Conservation (phyloP, 2,888 invertebrate genomes). For the Drosophila cognata region DNA sequence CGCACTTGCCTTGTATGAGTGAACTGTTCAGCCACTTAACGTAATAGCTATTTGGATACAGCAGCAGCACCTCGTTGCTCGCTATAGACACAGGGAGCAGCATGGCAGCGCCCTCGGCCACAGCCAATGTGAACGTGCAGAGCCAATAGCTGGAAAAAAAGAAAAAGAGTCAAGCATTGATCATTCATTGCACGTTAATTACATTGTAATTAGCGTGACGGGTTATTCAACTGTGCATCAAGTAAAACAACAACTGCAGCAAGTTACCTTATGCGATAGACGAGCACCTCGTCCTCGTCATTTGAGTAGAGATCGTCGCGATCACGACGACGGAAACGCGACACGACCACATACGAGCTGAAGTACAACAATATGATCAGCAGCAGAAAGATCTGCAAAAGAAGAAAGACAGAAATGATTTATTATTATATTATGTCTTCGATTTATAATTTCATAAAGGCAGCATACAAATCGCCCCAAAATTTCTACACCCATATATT, state of each 20-base stretch:
- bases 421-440: neutral
- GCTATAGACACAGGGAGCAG: conserved; percentile 98
- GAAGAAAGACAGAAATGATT: neutral
- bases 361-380: conserved; percentile 94
- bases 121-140: conserved; percentile 97
- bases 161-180: conserved; percentile 69
- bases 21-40: conserved; percentile 99
- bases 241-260: neutral
- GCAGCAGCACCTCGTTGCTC: conserved; percentile 97
- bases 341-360: conserved; percentile 92
- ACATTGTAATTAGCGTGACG: conserved; percentile 5
- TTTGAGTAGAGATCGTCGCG: conserved; percentile 94
- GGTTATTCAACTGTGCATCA: neutral
- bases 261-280: conserved; percentile 87
- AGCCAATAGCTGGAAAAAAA: conserved; percentile 91
- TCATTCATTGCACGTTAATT: conserved; percentile 24
- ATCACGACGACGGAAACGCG: conserved; percentile 92
- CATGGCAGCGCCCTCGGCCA: conserved; percentile 96
- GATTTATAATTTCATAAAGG: neutral
- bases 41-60: conserved; percentile 98
- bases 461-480: neutral
- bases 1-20: conserved; percentile 93
- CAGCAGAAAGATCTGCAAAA: conserved; percentile 94
- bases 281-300: conserved; percentile 93
- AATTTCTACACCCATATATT: too few relatives aligned